Evolutionary conservation across 1,140 invertebrate species (phyloP), one percentile per base, ranked within the genome.

Genomic region (Phocides pigmalion): DNA sequence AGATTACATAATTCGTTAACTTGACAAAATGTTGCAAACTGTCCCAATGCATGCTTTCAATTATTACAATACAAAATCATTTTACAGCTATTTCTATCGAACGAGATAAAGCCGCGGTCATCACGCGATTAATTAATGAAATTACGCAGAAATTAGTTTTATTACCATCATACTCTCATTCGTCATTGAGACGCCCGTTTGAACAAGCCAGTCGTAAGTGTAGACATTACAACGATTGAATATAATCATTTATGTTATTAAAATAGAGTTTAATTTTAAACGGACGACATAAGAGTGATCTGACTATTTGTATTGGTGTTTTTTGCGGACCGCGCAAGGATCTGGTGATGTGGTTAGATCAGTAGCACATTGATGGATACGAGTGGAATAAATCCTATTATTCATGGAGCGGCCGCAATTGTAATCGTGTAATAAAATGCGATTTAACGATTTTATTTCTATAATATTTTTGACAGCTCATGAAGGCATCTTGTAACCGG

Each of bases 111-210:
- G 19, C 17, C 17, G 11, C 42, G 28, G 9, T 11, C 28, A 32
- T 32, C 28, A 32, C 9, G 9, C 28, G 9, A 32, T 32, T 32
- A 32, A 32, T 32, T 32, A 32, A 19, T 19, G 19, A 20, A 46
- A 20, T 46, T 20, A 46, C 2, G 16, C 16, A 20, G 42, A 46
- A 22, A 46, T 20, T 46, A 20, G 42, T 46, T 46, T 46, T 20
- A 20, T 46, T 20, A 46, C 17, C 17, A 17, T 46, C 42, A 32
- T 32, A 32, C 9, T 46, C 42, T 2, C 42, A 12, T n/a, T 46
- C 17, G 9, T 46, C 42, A 46, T 46, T 46, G 16, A 32, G 9
- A n/a, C 3, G 2, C 22, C 6, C 9, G 16, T 3, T 0, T 11
- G 8, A 3, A 46, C n/a, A 32, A 32, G 9, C 9, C 9, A n/a